Percentiles rank a stretch among this genome's conserved stretches.
These are phyloP conservation scores for Coremacera marginata DNA, from an alignment of 2,888 invertebrate genomes.

Conservation along the genomic window DNA sequence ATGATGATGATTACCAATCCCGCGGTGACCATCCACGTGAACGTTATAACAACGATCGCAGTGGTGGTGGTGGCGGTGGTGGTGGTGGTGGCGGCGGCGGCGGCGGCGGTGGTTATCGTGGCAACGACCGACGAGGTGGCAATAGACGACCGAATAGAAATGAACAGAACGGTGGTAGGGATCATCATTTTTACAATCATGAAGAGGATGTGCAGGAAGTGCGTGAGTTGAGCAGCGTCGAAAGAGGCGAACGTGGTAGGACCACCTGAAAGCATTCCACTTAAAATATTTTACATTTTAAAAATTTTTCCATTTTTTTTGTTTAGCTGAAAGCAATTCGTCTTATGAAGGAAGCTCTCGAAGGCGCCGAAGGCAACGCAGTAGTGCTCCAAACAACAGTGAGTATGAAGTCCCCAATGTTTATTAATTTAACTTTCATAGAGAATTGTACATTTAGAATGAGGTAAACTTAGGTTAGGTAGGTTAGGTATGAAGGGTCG, in stretches of 20 bases:
- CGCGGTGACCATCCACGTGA: conserved; percentile 67
- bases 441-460: no score
- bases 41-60: conserved; percentile 61
- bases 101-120: conserved; percentile 56
- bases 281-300: neutral
- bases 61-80: conserved; percentile 54
- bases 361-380: conserved; percentile 68
- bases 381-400: conserved; percentile 66
- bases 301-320: neutral
- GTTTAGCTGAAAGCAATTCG: conserved; percentile 68
- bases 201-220: conserved; percentile 65
- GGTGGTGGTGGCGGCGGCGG: conserved; percentile 51
- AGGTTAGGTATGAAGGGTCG: no score
- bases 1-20: conserved; percentile 68
- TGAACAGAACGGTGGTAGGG: conserved; percentile 64
- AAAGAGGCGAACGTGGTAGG: conserved; percentile 62
- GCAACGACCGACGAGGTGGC: conserved; percentile 64
- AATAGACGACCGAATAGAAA: conserved; percentile 61
- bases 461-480: no score
- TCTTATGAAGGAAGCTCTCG: conserved; percentile 68
- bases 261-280: neutral
- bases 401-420: conserved; percentile 59
- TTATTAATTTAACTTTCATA: neutral
- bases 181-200: conserved; percentile 65
- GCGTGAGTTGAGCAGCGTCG: conserved; percentile 68